Evolutionary conservation across 2,113 vertebrate species (phyloP), one percentile per base, ranked within the genome.

Genomic region (Tautogolabrus adspersus): DNA sequence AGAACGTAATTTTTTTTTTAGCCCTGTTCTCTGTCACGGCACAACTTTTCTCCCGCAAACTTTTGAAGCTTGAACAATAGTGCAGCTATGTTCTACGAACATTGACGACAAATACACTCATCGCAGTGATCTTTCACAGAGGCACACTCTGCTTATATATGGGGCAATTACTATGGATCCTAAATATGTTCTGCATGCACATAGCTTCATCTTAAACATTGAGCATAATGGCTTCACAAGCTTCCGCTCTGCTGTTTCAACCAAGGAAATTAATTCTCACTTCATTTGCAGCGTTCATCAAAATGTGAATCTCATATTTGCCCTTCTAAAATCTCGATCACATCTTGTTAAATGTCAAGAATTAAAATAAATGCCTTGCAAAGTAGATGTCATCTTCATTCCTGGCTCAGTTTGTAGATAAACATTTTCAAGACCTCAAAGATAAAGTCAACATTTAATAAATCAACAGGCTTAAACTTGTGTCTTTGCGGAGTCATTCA

Each of bases 21-120:
- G 66, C 69, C 83, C 84, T 87, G 82, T 91, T 89, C 84, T 90
- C 81, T 86, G 71, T 87, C 71, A 81, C 79, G 77, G 85, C 83
- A 82, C 87, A 92, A 93, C 89, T 91, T 91, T 90, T 90, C 87
- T 80, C 81, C 82, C 79, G 86, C 87, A 91, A 92, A 93, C 91
- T 93, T 92, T 89, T 62, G 26, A 65, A 85, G 86, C 86, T 85
- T 88, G 87, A 93, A 90, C 89, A 92, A 87, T 91, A 76, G 80
- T 51, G 83, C 74, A 70, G 72, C 72, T n/a, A 52, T 64, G 64
- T 42, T 72, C 74, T 15, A 42, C 66, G 79, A 67, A 56, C 82
- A 64, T 72, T 47, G 78, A 72, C 21, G 13, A 8, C 44, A 77
- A 76, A 80, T 61, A 26, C 19, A 60, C 38, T 21, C 22, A 13